A percentile compares a stretch with the other conserved stretches of the same genome.
Evolutionary conservation across 2,113 vertebrate genomes (phyloP).

Genomic region (Zosterops borbonicus): DNA sequence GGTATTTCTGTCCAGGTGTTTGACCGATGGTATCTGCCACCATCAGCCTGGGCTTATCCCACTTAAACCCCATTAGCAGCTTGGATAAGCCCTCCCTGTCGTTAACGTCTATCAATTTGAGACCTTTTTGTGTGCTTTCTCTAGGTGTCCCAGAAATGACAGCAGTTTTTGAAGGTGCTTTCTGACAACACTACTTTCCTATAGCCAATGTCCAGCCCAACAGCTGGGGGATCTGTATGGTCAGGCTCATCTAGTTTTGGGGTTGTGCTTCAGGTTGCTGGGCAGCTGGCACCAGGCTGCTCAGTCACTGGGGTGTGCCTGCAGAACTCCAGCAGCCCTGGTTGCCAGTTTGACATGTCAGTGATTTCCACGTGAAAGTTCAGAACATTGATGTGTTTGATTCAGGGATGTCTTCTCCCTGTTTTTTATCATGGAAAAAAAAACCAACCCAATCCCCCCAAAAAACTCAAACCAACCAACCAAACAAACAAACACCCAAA

Average conservation of each 20-base stretch:
- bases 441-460: no score
- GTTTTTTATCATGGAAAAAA: not conserved
- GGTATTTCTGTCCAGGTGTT: conserved; percentile 29
- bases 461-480: no score
- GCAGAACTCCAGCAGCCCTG: not conserved
- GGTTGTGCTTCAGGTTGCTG: not conserved
- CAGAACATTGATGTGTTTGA: not conserved
- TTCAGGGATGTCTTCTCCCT: not conserved
- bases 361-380: not conserved
- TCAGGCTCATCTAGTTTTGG: not conserved
- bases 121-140: not conserved
- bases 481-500: no score
- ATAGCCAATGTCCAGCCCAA: not conserved
- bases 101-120: not conserved
- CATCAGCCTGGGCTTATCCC: not conserved
- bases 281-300: not conserved
- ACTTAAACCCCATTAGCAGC: not conserved
- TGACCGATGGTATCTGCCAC: not conserved
- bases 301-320: fast-evolving
- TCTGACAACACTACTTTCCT: not conserved
- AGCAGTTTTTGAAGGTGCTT: not conserved
- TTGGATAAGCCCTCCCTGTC: not conserved
- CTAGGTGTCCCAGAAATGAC: not conserved
- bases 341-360: not conserved
- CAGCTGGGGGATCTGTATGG: fast-evolving